Base-by-base conservation (phyloP, 1,140 invertebrate species). In the Pseudomyrmex flavicornis region DNA sequence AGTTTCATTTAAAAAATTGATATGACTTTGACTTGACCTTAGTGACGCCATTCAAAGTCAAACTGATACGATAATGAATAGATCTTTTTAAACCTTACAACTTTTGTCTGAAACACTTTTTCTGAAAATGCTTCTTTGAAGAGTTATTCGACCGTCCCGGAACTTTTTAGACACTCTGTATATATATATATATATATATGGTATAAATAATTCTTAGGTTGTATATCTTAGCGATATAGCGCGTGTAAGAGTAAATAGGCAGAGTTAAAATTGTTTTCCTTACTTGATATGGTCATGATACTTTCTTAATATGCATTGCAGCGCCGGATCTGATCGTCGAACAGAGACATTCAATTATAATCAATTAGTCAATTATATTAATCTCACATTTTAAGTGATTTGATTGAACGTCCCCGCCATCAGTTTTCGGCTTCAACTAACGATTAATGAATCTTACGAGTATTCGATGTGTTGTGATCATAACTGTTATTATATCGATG, bases 251-350 rank as follows among this genome's bases (percentile, higher is more conserved):
- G 50, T 77, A 87, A 83, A 69, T 75, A 86, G 73, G 83, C 68
- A 50, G 69, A 79, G 73, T 85, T 68, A 83, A 90, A 82, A 90
- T 75, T 74, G 82, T 73, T 59, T 85, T 84, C 52, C 62, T 83
- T 59, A 62, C 15, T 85, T 90, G 89, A 91, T 90, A 91, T 91
- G 89, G 83, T 89, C 75, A 76, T 82, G 88, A 89, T 89, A 91
- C 89, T 91, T 90, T 90, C 88, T 88, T 90, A 88, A 89, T 86
- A 83, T 82, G 79, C 86, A 65, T 82, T 83, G 70, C 65, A 74
- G 52, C 44, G 44, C 22, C 50, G 73, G 22, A 52, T 12, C 50
- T 20, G 54, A 68, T 52, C 48, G 22, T 35, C 54, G 54, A 35
- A 35, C 0, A 35, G 35, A 35, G 35, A 72, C n/a, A 8, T 48